Base-by-base conservation (phyloP, 2,888 invertebrate species). In the Nebria salina region DNA sequence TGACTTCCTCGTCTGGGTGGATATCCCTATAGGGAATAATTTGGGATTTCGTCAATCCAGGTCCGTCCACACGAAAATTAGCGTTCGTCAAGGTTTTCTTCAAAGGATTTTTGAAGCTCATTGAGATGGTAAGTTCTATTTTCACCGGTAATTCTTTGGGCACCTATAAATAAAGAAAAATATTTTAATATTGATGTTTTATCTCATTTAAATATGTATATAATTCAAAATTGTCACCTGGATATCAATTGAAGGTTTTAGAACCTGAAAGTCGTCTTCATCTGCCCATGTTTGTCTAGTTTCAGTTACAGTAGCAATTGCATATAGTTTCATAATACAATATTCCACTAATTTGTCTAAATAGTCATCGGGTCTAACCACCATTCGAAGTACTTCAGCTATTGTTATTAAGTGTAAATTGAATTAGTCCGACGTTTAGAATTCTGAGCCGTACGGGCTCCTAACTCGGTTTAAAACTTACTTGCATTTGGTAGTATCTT, bases 231-330 rank as follows among this genome's bases (percentile, higher is more conserved):
- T 20, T 20, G 20, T 20, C 20, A 20, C 95, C 90, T 92, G 91
- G 64, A 96, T 91, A 64, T 89, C 89, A 77, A 95, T 92, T 82
- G 90, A 92, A 1, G 96, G 96, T 86, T 94, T 94, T 43, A 94
- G 89, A 6, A 96, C 91, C 87, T 95, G 93, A 89, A 95, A 95
- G 88, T 95, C 95, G 85, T 96, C 95, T 85, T 95, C 95, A 83
- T 94, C 95, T 0, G 94, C 93, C 94, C 95, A 96, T 1, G 95
- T 93, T 88, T 96, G 95, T 78, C 93, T 93, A 15, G 96, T 96
- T 88, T 96, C 95, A 77, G 91, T 90, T 0, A 96, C 95, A n/a
- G 93, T 93, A 20, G 94, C 94, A 87, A 95, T 93, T 3, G 94
- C 94, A 34, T 93, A 93, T 83, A 96, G 91, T 89, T 95, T 95